Evolutionary conservation across 2,113 vertebrate genomes (phyloP).

Genomic region (Chlamydotis undulata): DNA sequence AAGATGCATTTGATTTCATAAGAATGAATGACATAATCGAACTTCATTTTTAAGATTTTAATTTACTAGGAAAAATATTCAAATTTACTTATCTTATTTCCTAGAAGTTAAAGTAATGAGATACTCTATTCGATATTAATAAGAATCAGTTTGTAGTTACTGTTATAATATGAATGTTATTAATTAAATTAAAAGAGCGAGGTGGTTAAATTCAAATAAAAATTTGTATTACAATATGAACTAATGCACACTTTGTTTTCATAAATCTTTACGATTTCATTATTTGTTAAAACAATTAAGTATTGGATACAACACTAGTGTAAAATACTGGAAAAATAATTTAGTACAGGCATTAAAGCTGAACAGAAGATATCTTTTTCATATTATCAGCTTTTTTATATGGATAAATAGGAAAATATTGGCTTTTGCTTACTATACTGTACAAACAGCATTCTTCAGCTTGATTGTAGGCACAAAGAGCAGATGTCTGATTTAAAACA

Average conservation of each 20-base stretch:
- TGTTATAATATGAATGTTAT: not conserved
- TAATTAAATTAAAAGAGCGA: not conserved
- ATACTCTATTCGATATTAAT: not conserved
- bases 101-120: not conserved
- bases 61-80: not conserved
- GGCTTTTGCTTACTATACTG: not conserved
- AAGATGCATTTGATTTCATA: not conserved
- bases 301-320: not conserved
- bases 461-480: not conserved
- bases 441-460: not conserved
- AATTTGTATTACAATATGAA: not conserved
- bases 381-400: not conserved
- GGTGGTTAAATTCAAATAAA: not conserved
- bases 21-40: not conserved
- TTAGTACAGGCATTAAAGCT: not conserved
- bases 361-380: not conserved
- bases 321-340: not conserved
- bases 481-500: constrained; percentile 47
- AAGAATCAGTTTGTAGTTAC: not conserved
- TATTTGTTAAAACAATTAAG: not conserved
- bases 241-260: not conserved
- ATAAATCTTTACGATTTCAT: not conserved
- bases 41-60: not conserved
- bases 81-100: not conserved
- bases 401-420: not conserved